Base-by-base conservation (phyloP, 2,888 invertebrate species). In the Epiblema foenella region DNA sequence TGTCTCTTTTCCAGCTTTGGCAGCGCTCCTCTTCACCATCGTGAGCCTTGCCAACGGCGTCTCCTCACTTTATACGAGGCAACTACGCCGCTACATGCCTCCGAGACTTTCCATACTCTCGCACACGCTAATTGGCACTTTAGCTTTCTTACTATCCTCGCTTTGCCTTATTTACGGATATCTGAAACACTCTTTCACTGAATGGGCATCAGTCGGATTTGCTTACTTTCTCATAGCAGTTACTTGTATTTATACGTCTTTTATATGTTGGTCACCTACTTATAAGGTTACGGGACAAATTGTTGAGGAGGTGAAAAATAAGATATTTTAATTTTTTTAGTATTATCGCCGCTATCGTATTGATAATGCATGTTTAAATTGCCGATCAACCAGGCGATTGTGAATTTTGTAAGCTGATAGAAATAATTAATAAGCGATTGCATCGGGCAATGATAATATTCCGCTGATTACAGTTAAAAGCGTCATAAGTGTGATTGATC, bases 1-100 rank as follows among this genome's bases (percentile, higher is more conserved):
- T 18, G 20, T 62, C 17, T 69, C 20, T 58, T 67, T 79, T 79
- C 51, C 78, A 81, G 79, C 78, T 46, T 49, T 81, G 29, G 76
- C 77, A 11, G 78, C 80, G 3, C 71, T 80, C 9, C 66, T 79
- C 54, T 73, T 78, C 64, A 79, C 79, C 46, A 60, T 75, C 60
- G 65, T 76, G 15, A 80, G 79, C 39, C 70, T 80, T 17, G 51
- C 77, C 8, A 81, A 78, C 63, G 81, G 81, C 56, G 64, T 77
- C 15, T 70, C 75, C 18, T 75, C 78, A 2, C 68, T 77, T 10
- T 78, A 76, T 68, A 69, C 75, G 37, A 56, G 73, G 15, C 73
- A 75, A 52, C 65, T 77, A 12, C 74, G 74, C 42, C 74, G 75
- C 9, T 69, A 73, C 29, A 64, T 76, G 20, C 69, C 75, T 9